Conservation (phyloP, 1,140 invertebrate genomes). For the Tetranychus cinnabarinus region DNA sequence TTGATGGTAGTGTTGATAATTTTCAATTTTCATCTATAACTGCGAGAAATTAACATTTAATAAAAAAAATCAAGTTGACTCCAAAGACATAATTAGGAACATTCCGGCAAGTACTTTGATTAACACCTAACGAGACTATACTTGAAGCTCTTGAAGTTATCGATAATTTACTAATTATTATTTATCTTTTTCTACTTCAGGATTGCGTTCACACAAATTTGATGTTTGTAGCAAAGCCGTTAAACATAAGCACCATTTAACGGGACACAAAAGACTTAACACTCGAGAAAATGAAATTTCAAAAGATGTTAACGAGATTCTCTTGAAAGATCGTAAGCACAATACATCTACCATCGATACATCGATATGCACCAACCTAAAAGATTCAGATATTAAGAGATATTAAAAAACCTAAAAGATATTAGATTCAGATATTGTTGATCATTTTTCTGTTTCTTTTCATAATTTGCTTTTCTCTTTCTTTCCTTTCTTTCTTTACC, state of each 20-base stretch:
- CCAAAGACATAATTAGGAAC: conserved; percentile 96
- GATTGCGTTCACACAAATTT: conserved; percentile 94
- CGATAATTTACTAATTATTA: background rate
- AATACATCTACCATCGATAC: conserved; percentile 99
- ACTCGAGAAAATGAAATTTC: conserved; percentile 71
- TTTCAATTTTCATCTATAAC: too few species aligned
- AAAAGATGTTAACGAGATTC: conserved; percentile 98
- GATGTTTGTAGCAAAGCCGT: conserved; percentile 95
- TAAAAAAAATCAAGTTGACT: conserved; percentile 92
- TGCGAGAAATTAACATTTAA: conserved; percentile 78
- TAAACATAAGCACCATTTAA: conserved; percentile 99
- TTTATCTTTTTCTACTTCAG: conserved; percentile 25
- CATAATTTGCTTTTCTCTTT: too few species aligned
- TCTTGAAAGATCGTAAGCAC: conserved; percentile 95
- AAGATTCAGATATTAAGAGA: too few species aligned
- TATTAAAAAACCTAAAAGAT: conserved; percentile 51
- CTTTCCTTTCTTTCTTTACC: too few species aligned
- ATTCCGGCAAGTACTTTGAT: conserved; percentile 55
- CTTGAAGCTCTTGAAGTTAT: too few species aligned
- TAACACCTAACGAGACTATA: too few species aligned
- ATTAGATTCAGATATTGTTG: background rate
- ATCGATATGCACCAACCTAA: conserved; percentile 31
- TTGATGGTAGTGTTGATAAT: too few species aligned
- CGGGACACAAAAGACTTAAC: conserved; percentile 93
- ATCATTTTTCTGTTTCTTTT: too few species aligned